Evolutionary conservation across 2,888 invertebrate species (phyloP), one percentile per base, ranked within the genome.

Genomic region (Silvanus unidentatus): DNA sequence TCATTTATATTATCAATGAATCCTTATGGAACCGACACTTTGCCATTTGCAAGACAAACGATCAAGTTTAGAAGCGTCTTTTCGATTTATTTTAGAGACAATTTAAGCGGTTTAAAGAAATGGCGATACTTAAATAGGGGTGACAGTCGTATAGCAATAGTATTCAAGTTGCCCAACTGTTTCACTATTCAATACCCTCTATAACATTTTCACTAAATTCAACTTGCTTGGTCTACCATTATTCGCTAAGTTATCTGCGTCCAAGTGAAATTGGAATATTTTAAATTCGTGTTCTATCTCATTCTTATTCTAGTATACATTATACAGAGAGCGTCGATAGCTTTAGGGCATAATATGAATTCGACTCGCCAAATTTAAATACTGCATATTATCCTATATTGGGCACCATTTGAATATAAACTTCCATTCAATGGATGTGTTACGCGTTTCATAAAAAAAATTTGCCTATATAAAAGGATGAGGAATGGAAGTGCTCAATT

Each of bases 51-150:
- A 50, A 58, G 58, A 60, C 52, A 60, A 57, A 55, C 58, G 45
- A 44, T 42, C 51, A 37, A 61, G 58, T 53, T n/a, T 53, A 50
- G 50, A 49, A 53, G 59, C 59, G 57, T 59, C 60, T 57, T 61
- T 64, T 63, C 66, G 64, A 68, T 68, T 68, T 66, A 67, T 68
- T 64, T 62, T 59, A 59, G 64, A 66, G 65, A 67, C 66, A 67
- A 66, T 67, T 66, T 68, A 65, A 65, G 62, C 66, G 66, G 62
- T 67, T 66, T 63, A 63, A 62, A 66, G 63, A 62, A 66, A 68
- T 65, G 62, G 64, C 63, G 58, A 61, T 65, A 62, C 61, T 66
- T 63, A 63, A 64, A 66, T 52, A 58, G 57, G 63, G 64, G 66
- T 58, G 60, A 54, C 50, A 54, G 58, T 58, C 59, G 61, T 59